Evolutionary conservation across 2,797 vertebrate genomes (phyloP).

Genomic region (Stomatorhinus walkeri): DNA sequence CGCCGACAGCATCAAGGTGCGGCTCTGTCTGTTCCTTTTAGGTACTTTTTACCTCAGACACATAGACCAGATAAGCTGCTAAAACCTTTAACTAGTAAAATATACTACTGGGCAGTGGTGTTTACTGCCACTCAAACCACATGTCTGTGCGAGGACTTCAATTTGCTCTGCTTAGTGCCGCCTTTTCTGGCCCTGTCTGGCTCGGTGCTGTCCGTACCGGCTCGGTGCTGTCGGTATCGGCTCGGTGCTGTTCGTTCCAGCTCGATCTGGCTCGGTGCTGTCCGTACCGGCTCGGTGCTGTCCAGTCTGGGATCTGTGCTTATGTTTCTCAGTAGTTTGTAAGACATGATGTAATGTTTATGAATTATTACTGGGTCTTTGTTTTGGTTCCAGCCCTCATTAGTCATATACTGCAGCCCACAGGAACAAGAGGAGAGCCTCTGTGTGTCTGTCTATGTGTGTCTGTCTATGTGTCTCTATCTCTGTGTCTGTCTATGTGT

Average conservation of each 20-base stretch:
- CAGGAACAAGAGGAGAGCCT: background rate
- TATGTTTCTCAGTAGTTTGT: background rate
- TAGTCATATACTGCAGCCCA: background rate
- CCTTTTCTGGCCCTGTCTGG: background rate
- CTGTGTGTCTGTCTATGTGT: background rate
- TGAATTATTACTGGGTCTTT: background rate
- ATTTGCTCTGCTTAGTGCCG: background rate
- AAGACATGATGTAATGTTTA: background rate
- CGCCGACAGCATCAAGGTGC: conserved; percentile 94
- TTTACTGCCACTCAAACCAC: background rate
- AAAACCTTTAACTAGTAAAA: background rate
- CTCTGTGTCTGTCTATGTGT: too few relatives aligned
- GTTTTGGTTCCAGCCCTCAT: background rate
- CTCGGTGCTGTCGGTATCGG: background rate
- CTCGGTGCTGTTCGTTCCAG: too few relatives aligned
- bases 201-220: background rate
- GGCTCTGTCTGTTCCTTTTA: background rate
- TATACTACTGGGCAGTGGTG: background rate
- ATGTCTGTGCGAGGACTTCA: background rate
- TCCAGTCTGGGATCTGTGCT: background rate
- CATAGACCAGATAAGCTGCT: background rate
- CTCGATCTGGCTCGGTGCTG: too few relatives aligned
- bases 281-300: background rate
- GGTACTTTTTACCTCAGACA: background rate
- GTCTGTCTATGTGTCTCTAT: background rate